Conservation (phyloP, 2,113 vertebrate genomes). For the Manacus vitellinus region DNA sequence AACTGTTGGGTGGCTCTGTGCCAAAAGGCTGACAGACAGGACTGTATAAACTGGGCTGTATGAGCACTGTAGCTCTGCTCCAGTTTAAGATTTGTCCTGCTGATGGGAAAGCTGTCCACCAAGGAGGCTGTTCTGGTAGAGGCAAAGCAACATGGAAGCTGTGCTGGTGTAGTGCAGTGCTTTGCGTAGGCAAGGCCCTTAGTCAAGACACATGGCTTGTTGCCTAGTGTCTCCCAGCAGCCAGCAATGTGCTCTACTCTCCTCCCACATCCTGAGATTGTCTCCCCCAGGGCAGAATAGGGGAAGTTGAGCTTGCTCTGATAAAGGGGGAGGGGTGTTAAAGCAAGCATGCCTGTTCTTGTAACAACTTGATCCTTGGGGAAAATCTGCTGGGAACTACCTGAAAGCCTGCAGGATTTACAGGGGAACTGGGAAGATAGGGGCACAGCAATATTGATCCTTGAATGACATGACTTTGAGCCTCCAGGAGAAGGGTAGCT, state of each 20-base stretch:
- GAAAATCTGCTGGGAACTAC: background rate
- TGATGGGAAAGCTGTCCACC: background rate
- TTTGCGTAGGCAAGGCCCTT: conserved; percentile 54
- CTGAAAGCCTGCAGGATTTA: background rate
- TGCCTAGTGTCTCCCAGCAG: conserved; percentile 63
- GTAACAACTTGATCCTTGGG: background rate
- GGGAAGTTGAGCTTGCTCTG: conserved; percentile 56
- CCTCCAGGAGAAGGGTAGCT: background rate
- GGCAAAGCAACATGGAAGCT: conserved; percentile 26
- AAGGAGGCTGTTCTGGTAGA: background rate
- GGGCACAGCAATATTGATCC: background rate
- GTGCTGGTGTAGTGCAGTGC: background rate
- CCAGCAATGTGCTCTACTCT: conserved; percentile 52
- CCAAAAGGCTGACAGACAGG: background rate
- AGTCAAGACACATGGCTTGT: conserved; percentile 45
- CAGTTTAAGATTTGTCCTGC: background rate
- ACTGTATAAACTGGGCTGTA: background rate
- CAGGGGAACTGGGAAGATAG: background rate
- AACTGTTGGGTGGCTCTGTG: background rate
- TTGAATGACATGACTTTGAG: background rate
- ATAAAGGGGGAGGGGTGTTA: conserved; percentile 63
- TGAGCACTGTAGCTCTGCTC: background rate
- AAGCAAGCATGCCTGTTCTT: conserved; percentile 36
- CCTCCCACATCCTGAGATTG: conserved; percentile 71
- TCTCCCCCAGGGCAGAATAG: conserved; percentile 66